These are phyloP conservation scores for Phataginus tricuspis DNA, from an alignment of 2,797 vertebrate species.

Conservation along the genomic window DNA sequence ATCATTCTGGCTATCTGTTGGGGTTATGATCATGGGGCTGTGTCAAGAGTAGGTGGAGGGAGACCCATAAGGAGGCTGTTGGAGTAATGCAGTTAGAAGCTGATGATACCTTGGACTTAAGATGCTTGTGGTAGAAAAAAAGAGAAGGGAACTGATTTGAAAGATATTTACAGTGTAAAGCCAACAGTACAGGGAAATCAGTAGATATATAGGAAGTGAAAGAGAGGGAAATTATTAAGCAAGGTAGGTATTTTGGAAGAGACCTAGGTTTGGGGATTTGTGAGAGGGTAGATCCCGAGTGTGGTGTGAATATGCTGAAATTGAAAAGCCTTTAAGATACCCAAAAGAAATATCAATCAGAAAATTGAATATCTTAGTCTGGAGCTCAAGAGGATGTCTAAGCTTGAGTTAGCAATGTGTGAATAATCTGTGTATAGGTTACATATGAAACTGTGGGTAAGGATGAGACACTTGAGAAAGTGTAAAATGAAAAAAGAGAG, in stretches of 20 bases:
- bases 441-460: background rate
- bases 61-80: background rate
- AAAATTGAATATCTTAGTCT: background rate
- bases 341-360: background rate
- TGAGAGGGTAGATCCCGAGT: background rate
- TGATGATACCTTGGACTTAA: background rate
- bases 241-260: background rate
- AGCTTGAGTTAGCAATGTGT: background rate
- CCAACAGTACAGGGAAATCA: background rate
- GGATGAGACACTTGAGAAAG: background rate
- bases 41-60: background rate
- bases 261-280: background rate
- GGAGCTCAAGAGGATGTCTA: background rate
- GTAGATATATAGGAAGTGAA: background rate
- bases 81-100: background rate
- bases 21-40: background rate
- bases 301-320: background rate
- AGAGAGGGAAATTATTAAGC: background rate
- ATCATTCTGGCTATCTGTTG: background rate
- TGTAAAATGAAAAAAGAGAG: constrained; percentile 20
- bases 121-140: background rate
- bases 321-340: background rate
- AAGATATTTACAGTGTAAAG: constrained; percentile 17
- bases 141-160: background rate
- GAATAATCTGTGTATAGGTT: background rate